Conservation (phyloP, 1,140 invertebrate species). For the Microplitis demolitor region DNA sequence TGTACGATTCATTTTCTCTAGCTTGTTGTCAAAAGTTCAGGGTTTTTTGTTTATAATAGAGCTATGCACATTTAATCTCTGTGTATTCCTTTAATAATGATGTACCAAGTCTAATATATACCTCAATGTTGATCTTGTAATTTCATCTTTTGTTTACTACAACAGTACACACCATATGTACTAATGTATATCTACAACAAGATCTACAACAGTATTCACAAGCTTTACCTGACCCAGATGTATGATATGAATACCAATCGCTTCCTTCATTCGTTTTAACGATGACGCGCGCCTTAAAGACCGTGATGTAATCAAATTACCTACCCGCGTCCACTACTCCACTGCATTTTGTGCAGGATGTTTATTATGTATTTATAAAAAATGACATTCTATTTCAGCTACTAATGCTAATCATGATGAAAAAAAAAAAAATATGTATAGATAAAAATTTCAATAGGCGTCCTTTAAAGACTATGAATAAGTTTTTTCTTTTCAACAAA, state of each 20-base stretch:
- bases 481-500: too few species aligned
- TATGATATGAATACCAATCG: slow-evolving; percentile 41
- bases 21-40: neutral
- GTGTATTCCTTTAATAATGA: neutral
- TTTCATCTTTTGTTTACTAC: too few species aligned
- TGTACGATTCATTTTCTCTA: neutral
- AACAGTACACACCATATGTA: too few species aligned
- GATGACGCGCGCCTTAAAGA: slow-evolving; percentile 31
- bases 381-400: slow-evolving; percentile 14
- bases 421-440: neutral
- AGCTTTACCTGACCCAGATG: slow-evolving; percentile 36
- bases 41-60: neutral
- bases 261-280: slow-evolving; percentile 37
- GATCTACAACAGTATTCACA: slow-evolving; percentile 5
- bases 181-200: neutral
- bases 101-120: neutral
- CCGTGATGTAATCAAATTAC: slow-evolving; percentile 35
- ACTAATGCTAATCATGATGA: neutral
- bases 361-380: slow-evolving; percentile 26
- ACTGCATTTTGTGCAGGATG: slow-evolving; percentile 28
- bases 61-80: neutral
- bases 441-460: neutral
- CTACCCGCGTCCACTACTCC: slow-evolving; percentile 16
- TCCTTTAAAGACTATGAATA: too few species aligned
- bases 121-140: too few species aligned